Base-by-base conservation (phyloP, 2,888 invertebrate species). In the Diabrotica balteata region DNA sequence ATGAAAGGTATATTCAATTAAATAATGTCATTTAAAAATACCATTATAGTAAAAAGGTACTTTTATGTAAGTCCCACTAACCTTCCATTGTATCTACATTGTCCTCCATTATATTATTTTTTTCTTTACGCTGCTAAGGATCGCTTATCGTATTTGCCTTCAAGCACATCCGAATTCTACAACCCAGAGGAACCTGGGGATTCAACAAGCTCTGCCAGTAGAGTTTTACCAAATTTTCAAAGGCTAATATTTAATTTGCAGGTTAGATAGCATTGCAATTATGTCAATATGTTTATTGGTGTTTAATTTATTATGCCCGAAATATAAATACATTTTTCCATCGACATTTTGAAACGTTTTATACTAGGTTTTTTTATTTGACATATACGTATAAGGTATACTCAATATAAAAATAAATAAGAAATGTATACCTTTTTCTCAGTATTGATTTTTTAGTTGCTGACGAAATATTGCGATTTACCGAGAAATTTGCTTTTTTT, bases 201-300 rank as follows among this genome's bases (percentile, higher is more conserved):
- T 67, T 83, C 84, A 59, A 79, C 86, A 65, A 87, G 86, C 79
- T 87, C 88, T 11, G 87, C 86, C 60, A 84, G 86, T 71, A 85
- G 87, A 70, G 82, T 86, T 73, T 84, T 90, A 86, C 91, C 91
- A 75, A 90, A 91, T 83, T 89, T 92, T 82, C 89, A 89, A 82
- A 88, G 87, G 81, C 86, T 92, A 78, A 87, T 92, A 80, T 87
- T 88, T 79, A 90, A 89, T 80, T 84, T 91, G 80, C 90, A 91
- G 91, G 91, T 91, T 89, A 90, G 90, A 72, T 67, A 62, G 59
- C 42, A 32, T 10, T 22, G 8, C 58, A 58, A 44, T 51, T 50
- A 52, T 59, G n/a, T 45, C 32, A 32, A 32, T 57, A n/a, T 57
- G 43, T 49, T 17, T 11, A 47, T 32, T 10, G 32, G 9, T 47